Percentiles rank a stretch among this genome's conserved stretches.
phyloP scores from a whole-genome alignment of 2,888 invertebrate genomes.

The Empis stercorea region DNA sequence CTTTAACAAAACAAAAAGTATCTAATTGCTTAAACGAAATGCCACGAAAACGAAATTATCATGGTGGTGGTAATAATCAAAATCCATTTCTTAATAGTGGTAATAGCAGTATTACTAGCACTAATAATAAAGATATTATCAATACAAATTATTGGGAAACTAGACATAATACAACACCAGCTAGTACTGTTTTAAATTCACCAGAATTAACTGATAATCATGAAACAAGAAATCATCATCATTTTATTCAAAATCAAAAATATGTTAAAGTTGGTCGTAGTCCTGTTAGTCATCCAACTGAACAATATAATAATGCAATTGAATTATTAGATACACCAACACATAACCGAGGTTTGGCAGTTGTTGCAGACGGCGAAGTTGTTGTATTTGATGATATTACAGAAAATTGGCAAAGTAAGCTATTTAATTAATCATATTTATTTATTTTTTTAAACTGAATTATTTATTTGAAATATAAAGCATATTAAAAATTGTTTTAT shows the following conservation, averaged over 20 bases:
- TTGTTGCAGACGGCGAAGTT: constrained; percentile 60
- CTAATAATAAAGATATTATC: constrained; percentile 2
- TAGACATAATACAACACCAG: constrained; percentile 23
- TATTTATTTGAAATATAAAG: no score
- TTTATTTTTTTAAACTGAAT: background rate
- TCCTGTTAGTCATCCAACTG: constrained; percentile 22
- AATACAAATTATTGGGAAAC: constrained; percentile 26
- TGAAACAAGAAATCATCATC: constrained; percentile 10
- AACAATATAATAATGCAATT: background rate
- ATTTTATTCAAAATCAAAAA: constrained; percentile 19
- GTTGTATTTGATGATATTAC: constrained; percentile 78
- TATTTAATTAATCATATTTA: background rate
- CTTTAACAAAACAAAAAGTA: constrained; percentile 8
- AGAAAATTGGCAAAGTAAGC: constrained; percentile 63
- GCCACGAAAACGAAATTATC: constrained; percentile 26
- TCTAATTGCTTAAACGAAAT: constrained; percentile 21
- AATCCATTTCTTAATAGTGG: constrained; percentile 25
- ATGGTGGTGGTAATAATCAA: constrained; percentile 14
- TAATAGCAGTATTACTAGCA: background rate
- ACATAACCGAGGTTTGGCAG: constrained; percentile 31
- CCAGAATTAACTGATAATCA: constrained; percentile 25
- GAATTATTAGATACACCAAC: constrained; percentile 8
- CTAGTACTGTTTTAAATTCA: constrained; percentile 26
- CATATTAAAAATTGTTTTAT: no score
- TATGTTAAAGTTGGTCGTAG: constrained; percentile 27